These are phyloP conservation scores for Aphidius gifuensis DNA, from an alignment of 1,140 invertebrate genomes.

Conservation along the genomic window DNA sequence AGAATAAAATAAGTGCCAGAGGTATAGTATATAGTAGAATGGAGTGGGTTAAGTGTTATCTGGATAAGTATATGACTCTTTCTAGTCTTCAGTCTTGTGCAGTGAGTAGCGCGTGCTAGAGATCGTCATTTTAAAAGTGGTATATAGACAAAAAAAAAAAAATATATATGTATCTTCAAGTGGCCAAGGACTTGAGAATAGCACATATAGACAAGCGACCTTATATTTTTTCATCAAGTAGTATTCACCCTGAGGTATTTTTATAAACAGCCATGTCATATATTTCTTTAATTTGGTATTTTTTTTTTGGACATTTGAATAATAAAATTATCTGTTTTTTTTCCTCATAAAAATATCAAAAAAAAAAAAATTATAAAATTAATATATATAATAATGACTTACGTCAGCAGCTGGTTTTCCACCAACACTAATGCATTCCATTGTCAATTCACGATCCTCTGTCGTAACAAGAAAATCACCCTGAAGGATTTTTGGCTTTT, in stretches of 20 bases:
- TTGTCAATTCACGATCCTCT: slow-evolving; percentile 82
- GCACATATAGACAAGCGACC: background rate
- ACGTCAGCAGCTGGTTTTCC: slow-evolving; percentile 91
- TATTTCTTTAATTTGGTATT: no score
- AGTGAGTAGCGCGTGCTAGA: no score
- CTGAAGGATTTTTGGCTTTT: slow-evolving; percentile 82
- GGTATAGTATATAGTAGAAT: background rate
- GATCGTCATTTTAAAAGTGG: no score
- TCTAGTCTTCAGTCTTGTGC: background rate
- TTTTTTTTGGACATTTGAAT: no score
- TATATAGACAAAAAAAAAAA: no score
- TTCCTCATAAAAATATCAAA: no score
- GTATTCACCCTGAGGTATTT: slow-evolving; percentile 16
- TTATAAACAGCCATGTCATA: background rate
- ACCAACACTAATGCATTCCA: slow-evolving; percentile 84
- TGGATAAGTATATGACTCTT: background rate
- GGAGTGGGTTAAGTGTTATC: slow-evolving; percentile 2
- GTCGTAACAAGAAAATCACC: slow-evolving; percentile 79
- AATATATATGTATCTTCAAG: slow-evolving; percentile 3
- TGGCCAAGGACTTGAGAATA: slow-evolving; percentile 16
- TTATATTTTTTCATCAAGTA: background rate
- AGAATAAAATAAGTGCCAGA: slow-evolving; percentile 29
- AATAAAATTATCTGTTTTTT: no score
- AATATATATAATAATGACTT: slow-evolving; percentile 42
- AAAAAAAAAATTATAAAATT: no score